Conservation (phyloP, 1,140 invertebrate species). For the Dendrolimus kikuchii region DNA sequence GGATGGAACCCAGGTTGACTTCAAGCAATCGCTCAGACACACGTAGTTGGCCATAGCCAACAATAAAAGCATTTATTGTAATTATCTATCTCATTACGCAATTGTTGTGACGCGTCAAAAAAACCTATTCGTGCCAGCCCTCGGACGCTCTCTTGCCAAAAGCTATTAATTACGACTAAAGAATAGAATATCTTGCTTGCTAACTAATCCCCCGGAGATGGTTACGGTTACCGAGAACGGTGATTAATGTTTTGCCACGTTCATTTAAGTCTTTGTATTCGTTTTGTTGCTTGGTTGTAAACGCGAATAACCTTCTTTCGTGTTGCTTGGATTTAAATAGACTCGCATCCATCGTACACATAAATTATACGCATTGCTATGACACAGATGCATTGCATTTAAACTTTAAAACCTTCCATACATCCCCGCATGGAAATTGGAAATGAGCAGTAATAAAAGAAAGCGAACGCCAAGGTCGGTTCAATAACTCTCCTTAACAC, state of each 20-base stretch:
- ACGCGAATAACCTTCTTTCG: slow-evolving; percentile 55
- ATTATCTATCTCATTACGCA: slow-evolving; percentile 54
- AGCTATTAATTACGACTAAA: slow-evolving; percentile 66
- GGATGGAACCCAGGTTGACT: too few species aligned
- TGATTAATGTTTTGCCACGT: slow-evolving; percentile 60
- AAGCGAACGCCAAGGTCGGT: slow-evolving; percentile 17
- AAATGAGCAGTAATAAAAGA: slow-evolving; percentile 21
- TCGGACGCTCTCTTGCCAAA: slow-evolving; percentile 64
- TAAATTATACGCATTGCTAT: slow-evolving; percentile 38
- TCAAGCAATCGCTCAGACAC: too few species aligned
- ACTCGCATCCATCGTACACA: slow-evolving; percentile 38
- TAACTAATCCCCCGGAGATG: slow-evolving; percentile 54
- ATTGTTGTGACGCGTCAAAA: slow-evolving; percentile 46
- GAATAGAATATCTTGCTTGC: slow-evolving; percentile 66
- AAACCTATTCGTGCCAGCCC: slow-evolving; percentile 45
- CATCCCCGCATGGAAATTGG: slow-evolving; percentile 13
- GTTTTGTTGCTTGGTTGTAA: slow-evolving; percentile 29
- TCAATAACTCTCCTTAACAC: slow-evolving; percentile 7
- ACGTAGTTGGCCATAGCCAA: too few species aligned
- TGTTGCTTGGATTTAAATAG: slow-evolving; percentile 40
- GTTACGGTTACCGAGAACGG: slow-evolving; percentile 64
- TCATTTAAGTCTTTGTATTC: slow-evolving; percentile 49
- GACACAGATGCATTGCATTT: slow-evolving; percentile 26
- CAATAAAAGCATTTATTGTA: slow-evolving; percentile 25
- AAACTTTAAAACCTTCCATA: slow-evolving; percentile 20